These are phyloP conservation scores for Plestiodon gilberti DNA, from an alignment of 2,113 vertebrate genomes.

Conservation along the genomic window DNA sequence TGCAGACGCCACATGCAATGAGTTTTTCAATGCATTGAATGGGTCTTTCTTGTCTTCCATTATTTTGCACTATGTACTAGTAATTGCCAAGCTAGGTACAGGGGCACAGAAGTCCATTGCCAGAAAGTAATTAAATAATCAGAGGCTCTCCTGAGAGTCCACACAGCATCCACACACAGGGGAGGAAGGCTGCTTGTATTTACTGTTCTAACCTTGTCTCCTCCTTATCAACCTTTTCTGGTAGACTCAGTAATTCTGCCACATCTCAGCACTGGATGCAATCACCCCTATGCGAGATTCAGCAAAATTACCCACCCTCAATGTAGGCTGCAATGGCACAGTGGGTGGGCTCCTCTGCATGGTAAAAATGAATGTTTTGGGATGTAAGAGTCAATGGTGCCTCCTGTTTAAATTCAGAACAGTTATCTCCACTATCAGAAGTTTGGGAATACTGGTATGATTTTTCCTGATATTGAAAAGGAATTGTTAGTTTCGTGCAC, in stretches of 20 bases:
- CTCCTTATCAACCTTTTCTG: not conserved
- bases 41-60: not conserved
- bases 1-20: not conserved
- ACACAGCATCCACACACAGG: not conserved
- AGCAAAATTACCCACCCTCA: not conserved
- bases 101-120: not conserved
- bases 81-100: not conserved
- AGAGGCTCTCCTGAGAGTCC: not conserved
- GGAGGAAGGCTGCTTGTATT: not conserved
- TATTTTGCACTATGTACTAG: not conserved
- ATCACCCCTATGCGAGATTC: not conserved
- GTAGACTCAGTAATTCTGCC: not conserved
- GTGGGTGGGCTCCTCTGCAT: not conserved
- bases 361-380: not conserved
- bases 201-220: not conserved
- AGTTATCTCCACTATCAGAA: not conserved
- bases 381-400: not conserved
- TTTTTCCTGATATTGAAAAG: not conserved
- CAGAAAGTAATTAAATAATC: not conserved
- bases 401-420: not conserved
- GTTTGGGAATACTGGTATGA: not conserved
- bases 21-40: not conserved
- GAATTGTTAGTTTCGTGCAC: not conserved
- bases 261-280: not conserved
- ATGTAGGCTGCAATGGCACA: not conserved